phyloP scores from a whole-genome alignment of 2,113 vertebrate genomes.

The Chascanopsetta lugubris region DNA sequence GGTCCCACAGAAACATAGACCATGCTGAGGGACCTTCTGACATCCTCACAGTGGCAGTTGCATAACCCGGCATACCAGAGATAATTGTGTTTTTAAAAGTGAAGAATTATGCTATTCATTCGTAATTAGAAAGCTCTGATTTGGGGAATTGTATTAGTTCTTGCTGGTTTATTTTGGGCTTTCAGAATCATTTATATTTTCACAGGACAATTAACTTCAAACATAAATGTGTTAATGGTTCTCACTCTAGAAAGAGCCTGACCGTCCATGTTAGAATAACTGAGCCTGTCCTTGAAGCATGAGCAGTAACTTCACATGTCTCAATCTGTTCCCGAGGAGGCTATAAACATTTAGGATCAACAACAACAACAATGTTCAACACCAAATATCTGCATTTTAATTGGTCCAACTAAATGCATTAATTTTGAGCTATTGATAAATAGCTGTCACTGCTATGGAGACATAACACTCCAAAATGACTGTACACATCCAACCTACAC shows the following conservation, averaged over 20 bases:
- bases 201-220: constrained; percentile 10
- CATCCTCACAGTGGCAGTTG: constrained; percentile 54
- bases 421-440: too few relatives aligned
- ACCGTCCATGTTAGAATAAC: not conserved
- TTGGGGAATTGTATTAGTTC: not conserved
- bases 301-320: not conserved
- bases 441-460: too few relatives aligned
- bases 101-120: constrained; percentile 30
- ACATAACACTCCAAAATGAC: too few relatives aligned
- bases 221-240: not conserved
- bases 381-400: too few relatives aligned
- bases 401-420: too few relatives aligned
- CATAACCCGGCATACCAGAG: constrained; percentile 53
- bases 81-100: constrained; percentile 39
- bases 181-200: not conserved
- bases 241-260: not conserved
- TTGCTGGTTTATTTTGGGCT: not conserved
- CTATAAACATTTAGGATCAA: too few relatives aligned
- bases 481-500: too few relatives aligned
- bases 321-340: not conserved
- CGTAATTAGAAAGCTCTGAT: constrained; percentile 8
- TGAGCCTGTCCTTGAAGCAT: not conserved
- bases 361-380: too few relatives aligned
- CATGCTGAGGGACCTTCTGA: constrained; percentile 51
- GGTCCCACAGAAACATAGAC: constrained; percentile 41